Evolutionary conservation across 2,113 vertebrate genomes (phyloP).

Genomic region (Aegithalos caudatus): DNA sequence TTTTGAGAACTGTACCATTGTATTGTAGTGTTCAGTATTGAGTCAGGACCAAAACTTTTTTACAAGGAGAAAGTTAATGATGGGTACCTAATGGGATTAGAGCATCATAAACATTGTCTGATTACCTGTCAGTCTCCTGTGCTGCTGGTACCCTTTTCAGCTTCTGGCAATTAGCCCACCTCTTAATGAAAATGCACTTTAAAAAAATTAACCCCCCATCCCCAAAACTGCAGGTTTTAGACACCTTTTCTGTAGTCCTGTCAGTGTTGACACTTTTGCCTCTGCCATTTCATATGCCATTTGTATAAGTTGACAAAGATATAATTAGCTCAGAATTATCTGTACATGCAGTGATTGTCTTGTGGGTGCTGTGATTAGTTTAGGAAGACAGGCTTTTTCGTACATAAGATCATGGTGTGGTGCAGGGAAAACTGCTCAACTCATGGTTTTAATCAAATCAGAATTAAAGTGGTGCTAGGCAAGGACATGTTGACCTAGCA

Average conservation of each 20-base stretch:
- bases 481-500: neutral
- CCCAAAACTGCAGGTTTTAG: neutral
- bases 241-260: neutral
- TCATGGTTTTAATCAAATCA: neutral
- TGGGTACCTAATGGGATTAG: neutral
- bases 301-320: neutral
- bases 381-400: neutral
- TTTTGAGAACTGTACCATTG: neutral
- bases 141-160: neutral
- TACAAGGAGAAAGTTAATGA: neutral
- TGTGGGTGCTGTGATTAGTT: neutral
- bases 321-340: neutral
- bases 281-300: neutral
- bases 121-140: neutral
- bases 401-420: neutral
- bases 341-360: neutral
- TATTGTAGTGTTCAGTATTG: neutral
- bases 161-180: neutral
- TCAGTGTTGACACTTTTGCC: neutral
- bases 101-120: neutral
- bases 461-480: neutral
- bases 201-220: accelerated
- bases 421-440: neutral
- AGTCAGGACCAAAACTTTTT: neutral
- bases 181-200: neutral